Evolutionary conservation across 2,888 invertebrate species (phyloP), one percentile per base, ranked within the genome.

Genomic region (Drosophila peninsularis): DNA sequence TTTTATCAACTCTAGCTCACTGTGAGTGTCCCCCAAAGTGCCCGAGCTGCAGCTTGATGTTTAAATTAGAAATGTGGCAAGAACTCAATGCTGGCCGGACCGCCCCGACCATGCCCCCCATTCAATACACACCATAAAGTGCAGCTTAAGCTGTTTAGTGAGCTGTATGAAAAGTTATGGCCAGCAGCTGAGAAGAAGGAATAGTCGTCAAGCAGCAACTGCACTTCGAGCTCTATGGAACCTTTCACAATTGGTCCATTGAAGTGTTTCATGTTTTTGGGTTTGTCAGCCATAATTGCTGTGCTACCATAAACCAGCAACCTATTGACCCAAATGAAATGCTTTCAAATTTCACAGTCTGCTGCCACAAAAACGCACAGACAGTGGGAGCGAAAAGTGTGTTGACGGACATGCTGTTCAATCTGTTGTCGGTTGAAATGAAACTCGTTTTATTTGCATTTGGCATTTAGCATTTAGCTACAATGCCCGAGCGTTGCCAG

Each of bases 91-190:
- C 45, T 5, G 24, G 0, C 41, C 54, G 11, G 6, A 14, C 52
- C 13, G 19, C n/a, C 37, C 36, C 41, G 9, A 10, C 32, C 47
- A 30, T n/a, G 1, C 13, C 11, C 17, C 55, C 44, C 56, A n/a
- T 32, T 39, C 37, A 53, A 56, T 45, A 27, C 56, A 62, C 56
- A 56, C 41, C 60, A 78, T 73, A 75, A 75, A 78, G 68, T 73
- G 69, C 69, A 73, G 75, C 77, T 76, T 75, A 71, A 75, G 72
- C 63, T 68, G 78, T 78, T 75, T 73, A 78, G 74, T 75, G 78
- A 75, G 68, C 78, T 61, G 68, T 57, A 63, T 73, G 74, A 78
- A 78, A 75, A 75, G 74, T 75, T 78, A 75, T 75, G 69, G 53
- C 56, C 49, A 36, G 32, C 36, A 30, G 24, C 24, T 24, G 24